These are phyloP conservation scores for Dynastes tityus DNA, from an alignment of 2,888 invertebrate genomes.

Conservation along the genomic window DNA sequence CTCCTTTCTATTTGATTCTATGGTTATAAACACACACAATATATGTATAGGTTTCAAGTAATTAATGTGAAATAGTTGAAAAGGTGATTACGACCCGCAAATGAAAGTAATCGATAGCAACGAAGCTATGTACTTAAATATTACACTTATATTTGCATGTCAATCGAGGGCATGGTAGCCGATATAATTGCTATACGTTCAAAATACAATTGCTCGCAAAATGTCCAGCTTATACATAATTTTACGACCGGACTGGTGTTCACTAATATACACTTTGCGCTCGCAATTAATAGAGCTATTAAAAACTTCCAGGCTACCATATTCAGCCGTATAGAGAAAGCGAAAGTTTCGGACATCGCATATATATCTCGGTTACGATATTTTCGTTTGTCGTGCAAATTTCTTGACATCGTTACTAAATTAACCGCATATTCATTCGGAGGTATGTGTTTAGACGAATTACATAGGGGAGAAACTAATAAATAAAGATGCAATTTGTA, in stretches of 20 bases:
- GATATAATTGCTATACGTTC: constrained; percentile 7
- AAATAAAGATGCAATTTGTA: not conserved
- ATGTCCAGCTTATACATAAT: not conserved
- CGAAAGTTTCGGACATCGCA: constrained; percentile 22
- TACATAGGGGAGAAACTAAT: not conserved
- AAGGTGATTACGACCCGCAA: too few relatives aligned
- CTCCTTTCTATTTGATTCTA: too few relatives aligned
- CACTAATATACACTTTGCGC: constrained; percentile 4
- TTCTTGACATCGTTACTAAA: constrained; percentile 24
- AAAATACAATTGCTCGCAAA: constrained; percentile 4
- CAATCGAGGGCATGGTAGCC: not conserved
- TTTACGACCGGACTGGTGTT: not conserved
- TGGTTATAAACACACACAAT: too few relatives aligned
- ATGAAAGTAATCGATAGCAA: too few relatives aligned
- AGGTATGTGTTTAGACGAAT: not conserved
- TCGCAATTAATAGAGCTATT: constrained; percentile 22
- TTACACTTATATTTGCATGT: not conserved
- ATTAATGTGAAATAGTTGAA: too few relatives aligned
- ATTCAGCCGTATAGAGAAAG: constrained; percentile 30
- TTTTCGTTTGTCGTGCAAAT: constrained; percentile 10
- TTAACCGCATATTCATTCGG: not conserved
- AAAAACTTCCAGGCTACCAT: constrained; percentile 18
- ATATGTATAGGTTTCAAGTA: too few relatives aligned
- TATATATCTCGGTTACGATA: not conserved
- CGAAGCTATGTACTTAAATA: not conserved